Evolutionary conservation across 2,888 invertebrate genomes (phyloP).

Genomic region (Nematopogon swammerdamellus): DNA sequence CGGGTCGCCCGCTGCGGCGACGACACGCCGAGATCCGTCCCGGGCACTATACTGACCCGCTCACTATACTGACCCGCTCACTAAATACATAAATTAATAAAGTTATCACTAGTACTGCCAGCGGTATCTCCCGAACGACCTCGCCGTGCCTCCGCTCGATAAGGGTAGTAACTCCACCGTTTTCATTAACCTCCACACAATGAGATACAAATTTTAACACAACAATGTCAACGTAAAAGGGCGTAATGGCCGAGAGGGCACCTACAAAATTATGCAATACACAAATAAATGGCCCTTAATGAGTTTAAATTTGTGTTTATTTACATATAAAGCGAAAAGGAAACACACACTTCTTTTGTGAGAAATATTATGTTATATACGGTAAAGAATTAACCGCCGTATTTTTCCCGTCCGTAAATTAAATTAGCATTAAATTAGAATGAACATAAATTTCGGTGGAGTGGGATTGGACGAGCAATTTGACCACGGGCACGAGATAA

Average conservation of each 20-base stretch:
- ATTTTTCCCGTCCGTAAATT: slow-evolving; percentile 11
- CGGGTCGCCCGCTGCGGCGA: too few relatives aligned
- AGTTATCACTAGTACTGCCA: neutral
- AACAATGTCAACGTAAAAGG: neutral
- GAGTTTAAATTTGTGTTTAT: slow-evolving; percentile 19
- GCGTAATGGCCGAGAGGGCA: slow-evolving; percentile 10
- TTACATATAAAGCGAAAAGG: slow-evolving; percentile 18
- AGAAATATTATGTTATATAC: slow-evolving; percentile 4
- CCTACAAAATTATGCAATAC: slow-evolving; percentile 12
- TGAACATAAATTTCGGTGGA: slow-evolving; percentile 14
- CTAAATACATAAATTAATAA: neutral
- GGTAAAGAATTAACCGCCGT: neutral
- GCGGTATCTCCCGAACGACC: neutral
- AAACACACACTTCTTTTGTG: slow-evolving; percentile 5
- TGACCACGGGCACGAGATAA: neutral
- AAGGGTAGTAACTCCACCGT: neutral
- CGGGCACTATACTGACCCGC: too few relatives aligned
- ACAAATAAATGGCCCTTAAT: slow-evolving; percentile 14
- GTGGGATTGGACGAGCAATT: slow-evolving; percentile 1
- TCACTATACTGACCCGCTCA: too few relatives aligned
- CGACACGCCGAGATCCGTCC: too few relatives aligned
- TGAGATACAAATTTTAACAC: neutral
- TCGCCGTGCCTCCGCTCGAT: neutral
- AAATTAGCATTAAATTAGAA: slow-evolving; percentile 15
- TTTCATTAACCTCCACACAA: neutral